These are phyloP conservation scores for Eretmocerus hayati DNA, from an alignment of 2,888 invertebrate genomes.

Conservation along the genomic window DNA sequence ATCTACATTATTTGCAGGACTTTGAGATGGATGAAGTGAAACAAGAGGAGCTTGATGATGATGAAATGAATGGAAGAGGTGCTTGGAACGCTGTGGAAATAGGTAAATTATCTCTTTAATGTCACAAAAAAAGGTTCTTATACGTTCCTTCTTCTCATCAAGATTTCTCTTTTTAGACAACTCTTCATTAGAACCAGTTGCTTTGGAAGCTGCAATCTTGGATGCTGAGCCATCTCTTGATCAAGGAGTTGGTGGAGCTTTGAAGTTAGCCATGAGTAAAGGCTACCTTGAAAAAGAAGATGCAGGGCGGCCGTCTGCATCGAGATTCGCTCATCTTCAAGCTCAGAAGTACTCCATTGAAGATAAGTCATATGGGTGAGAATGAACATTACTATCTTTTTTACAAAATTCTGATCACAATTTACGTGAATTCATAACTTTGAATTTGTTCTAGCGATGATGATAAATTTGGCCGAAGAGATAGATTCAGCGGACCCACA, in stretches of 20 bases:
- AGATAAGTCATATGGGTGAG: conserved; percentile 65
- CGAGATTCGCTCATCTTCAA: conserved; percentile 66
- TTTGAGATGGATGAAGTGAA: conserved; percentile 39
- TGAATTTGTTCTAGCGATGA: conserved; percentile 57
- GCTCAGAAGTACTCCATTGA: conserved; percentile 76
- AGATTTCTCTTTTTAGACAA: conserved; percentile 37
- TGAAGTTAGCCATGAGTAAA: conserved; percentile 86
- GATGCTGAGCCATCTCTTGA: conserved; percentile 91
- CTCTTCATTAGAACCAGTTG: conserved; percentile 48
- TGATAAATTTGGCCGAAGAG: conserved; percentile 67
- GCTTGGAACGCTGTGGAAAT: conserved; percentile 81
- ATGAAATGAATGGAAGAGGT: conserved; percentile 56
- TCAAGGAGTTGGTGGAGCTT: conserved; percentile 85
- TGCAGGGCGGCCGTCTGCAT: conserved; percentile 63
- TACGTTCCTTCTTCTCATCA: too few species aligned
- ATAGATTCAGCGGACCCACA: conserved; percentile 75
- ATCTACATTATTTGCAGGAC: conserved; percentile 47
- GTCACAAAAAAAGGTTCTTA: too few species aligned
- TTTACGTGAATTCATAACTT: not conserved
- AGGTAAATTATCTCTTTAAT: conserved; percentile 28
- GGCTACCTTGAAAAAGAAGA: conserved; percentile 84
- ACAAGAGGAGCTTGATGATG: conserved; percentile 37
- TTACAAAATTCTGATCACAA: not conserved
- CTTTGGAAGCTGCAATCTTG: conserved; percentile 61
- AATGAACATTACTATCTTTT: not conserved